Conservation (phyloP, 37 sponge, comb jelly and placozoan species). For the Petrosia ficiformis region DNA sequence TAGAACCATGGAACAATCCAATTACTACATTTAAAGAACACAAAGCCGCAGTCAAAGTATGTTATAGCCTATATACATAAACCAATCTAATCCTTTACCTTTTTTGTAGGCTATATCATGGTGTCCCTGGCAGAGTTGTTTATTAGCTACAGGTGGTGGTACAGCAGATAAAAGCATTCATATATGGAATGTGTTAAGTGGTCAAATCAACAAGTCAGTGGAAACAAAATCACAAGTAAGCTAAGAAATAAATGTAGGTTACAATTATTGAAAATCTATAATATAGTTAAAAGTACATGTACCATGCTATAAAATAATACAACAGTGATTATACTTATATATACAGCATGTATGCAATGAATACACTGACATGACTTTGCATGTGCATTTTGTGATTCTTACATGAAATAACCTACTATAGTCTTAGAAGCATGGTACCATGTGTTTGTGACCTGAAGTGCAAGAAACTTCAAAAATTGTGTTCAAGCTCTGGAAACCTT, state of each 20-base stretch:
- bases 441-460: too few relatives aligned
- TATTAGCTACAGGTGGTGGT: conserved; percentile 91
- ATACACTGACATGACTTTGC: too few relatives aligned
- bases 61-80: not conserved
- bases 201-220: conserved; percentile 26
- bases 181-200: conserved; percentile 80
- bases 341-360: too few relatives aligned
- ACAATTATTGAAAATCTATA: conserved; percentile 1
- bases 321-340: too few relatives aligned
- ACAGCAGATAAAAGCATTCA: conserved; percentile 74
- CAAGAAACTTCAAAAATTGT: too few relatives aligned
- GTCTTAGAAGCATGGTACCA: too few relatives aligned
- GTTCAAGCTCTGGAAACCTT: too few relatives aligned
- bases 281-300: too few relatives aligned
- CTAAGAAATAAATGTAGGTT: not conserved
- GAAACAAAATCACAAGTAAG: conserved; percentile 82
- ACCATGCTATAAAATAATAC: too few relatives aligned
- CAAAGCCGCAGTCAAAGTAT: conserved; percentile 91
- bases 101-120: conserved; percentile 70
- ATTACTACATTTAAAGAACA: conserved; percentile 64
- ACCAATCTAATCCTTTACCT: not conserved
- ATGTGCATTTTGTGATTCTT: too few relatives aligned
- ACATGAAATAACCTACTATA: too few relatives aligned
- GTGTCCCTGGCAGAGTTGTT: conserved; percentile 85
- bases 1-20: conserved; percentile 50